These are phyloP conservation scores for Drosophila nigritarsus DNA, from an alignment of 2,888 invertebrate species.

Conservation along the genomic window DNA sequence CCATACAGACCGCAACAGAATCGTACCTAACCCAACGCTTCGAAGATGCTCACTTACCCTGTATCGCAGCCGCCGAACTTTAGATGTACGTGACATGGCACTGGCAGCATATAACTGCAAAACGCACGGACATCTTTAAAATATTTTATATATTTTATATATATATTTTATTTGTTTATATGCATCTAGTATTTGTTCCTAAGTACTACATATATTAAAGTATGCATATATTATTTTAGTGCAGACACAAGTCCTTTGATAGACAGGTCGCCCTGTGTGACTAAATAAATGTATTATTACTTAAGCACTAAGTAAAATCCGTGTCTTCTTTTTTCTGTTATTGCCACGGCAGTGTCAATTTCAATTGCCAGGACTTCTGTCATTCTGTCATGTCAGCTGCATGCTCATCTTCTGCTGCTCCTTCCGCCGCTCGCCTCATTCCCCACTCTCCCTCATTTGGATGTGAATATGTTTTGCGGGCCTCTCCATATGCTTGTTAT, in stretches of 20 bases:
- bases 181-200: background rate
- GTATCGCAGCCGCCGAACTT: slow-evolving; percentile 85
- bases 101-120: slow-evolving; percentile 72
- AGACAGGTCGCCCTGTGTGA: too few relatives aligned
- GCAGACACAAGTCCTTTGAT: background rate
- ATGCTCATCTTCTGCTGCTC: slow-evolving; percentile 1
- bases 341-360: slow-evolving; percentile 15
- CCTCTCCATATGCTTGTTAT: slow-evolving; percentile 2
- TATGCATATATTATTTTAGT: background rate
- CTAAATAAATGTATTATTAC: slow-evolving; percentile 2
- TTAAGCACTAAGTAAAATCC: background rate
- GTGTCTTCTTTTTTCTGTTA: background rate
- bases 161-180: too few relatives aligned
- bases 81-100: slow-evolving; percentile 85
- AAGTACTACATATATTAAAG: background rate
- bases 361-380: slow-evolving; percentile 34
- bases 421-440: background rate
- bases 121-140: slow-evolving; percentile 26
- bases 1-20: slow-evolving; percentile 86
- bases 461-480: slow-evolving; percentile 3
- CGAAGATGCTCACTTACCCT: slow-evolving; percentile 85
- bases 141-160: background rate
- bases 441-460: background rate
- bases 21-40: slow-evolving; percentile 86
- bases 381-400: slow-evolving; percentile 15